Percentiles rank a stretch among this genome's conserved stretches.
Evolutionary conservation across 2,113 vertebrate species (phyloP).

Genomic region (Pygoscelis antarcticus): DNA sequence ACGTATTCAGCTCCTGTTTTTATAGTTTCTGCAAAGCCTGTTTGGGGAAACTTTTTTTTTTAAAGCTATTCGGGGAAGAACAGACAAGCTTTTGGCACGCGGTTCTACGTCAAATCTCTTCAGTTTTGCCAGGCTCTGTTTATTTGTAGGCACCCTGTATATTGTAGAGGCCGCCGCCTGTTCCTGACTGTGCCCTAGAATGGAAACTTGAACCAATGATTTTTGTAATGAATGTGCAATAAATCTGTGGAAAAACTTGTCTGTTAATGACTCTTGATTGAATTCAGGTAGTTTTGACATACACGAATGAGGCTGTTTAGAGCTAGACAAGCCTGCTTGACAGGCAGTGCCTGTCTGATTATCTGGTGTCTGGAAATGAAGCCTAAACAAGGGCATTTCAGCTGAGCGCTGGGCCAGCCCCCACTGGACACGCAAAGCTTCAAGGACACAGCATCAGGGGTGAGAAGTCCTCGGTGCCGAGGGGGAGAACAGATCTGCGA

Average conservation of each 20-base stretch:
- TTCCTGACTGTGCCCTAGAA: not conserved
- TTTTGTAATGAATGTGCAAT: constrained; percentile 22
- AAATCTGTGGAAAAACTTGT: constrained; percentile 17
- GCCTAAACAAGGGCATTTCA: not conserved
- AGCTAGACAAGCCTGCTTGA: not conserved
- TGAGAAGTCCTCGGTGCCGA: not conserved
- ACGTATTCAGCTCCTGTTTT: not conserved
- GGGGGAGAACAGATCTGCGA: not conserved
- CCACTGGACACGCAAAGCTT: not conserved
- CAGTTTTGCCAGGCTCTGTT: not conserved
- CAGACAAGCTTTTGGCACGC: not conserved
- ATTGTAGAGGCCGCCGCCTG: not conserved
- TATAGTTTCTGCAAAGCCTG: not conserved
- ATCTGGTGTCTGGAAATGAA: not conserved
- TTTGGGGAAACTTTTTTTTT: not conserved
- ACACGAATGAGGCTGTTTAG: not conserved
- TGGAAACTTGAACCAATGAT: not conserved
- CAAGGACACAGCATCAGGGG: not conserved
- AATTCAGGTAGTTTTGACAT: not conserved
- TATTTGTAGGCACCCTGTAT: not conserved
- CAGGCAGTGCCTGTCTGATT: not conserved
- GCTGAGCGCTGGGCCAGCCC: not conserved
- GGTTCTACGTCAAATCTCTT: not conserved
- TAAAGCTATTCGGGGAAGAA: not conserved
- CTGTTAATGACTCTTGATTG: not conserved